Percentiles rank a stretch among this genome's conserved stretches.
phyloP scores from a whole-genome alignment of 1,140 invertebrate species.

The Babylonia areolata region DNA sequence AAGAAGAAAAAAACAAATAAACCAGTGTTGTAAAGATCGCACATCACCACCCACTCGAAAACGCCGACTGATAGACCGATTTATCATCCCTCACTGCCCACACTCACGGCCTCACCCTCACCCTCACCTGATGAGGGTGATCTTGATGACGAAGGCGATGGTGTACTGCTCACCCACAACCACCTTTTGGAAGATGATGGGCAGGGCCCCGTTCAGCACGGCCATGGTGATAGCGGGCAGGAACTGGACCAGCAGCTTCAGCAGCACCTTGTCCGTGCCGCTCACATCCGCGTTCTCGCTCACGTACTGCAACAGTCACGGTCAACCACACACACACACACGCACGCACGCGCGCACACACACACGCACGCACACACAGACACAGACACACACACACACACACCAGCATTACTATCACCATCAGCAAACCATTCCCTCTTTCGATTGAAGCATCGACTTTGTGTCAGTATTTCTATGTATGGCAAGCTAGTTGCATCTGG shows the following conservation, averaged over 20 bases:
- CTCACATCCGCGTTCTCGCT: conserved; percentile 27
- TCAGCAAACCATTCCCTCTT: no score
- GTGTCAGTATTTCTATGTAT: no score
- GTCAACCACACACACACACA: neutral
- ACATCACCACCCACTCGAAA: no score
- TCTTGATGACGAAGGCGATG: conserved; percentile 37
- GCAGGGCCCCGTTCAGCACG: conserved; percentile 81
- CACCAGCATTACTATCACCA: no score
- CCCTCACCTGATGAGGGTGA: conserved; percentile 37
- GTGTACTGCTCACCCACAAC: conserved; percentile 28
- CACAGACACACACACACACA: no score
- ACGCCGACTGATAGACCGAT: no score
- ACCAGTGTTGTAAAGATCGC: no score
- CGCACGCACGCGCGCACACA: neutral
- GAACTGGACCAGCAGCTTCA: conserved; percentile 81
- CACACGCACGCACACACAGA: neutral
- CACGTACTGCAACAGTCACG: conserved; percentile 20
- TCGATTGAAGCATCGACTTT: no score
- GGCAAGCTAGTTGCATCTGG: no score
- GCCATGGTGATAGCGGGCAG: conserved; percentile 87
- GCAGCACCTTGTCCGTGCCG: conserved; percentile 31
- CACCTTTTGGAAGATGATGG: conserved; percentile 33
- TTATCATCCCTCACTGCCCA: no score
- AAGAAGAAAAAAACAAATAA: no score
- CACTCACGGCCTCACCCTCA: no score